phyloP scores from a whole-genome alignment of 2,888 invertebrate species.

The Tricholauxania praeusta region DNA sequence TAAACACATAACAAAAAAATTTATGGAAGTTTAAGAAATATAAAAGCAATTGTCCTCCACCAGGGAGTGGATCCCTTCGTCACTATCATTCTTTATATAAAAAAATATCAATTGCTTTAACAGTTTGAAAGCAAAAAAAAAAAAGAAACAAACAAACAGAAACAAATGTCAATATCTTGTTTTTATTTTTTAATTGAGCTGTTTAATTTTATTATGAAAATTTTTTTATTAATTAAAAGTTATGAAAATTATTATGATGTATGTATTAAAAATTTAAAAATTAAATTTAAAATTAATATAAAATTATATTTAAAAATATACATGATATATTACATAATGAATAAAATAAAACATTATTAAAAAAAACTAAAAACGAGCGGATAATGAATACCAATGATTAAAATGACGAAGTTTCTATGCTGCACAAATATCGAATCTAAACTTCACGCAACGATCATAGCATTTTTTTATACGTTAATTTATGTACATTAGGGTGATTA shows the following conservation, averaged over 20 bases:
- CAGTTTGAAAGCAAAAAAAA: slow-evolving; percentile 8
- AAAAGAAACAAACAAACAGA: not conserved
- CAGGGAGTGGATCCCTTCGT: no score
- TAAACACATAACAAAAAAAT: slow-evolving; percentile 3
- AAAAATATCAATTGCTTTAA: slow-evolving; percentile 20
- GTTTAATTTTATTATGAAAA: slow-evolving; percentile 34
- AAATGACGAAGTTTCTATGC: no score
- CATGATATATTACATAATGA: slow-evolving; percentile 42
- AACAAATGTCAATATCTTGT: slow-evolving; percentile 20
- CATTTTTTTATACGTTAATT: no score
- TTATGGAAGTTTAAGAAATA: not conserved
- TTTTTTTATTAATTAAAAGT: slow-evolving; percentile 40
- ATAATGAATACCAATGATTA: no score
- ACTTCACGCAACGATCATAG: no score
- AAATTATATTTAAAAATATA: slow-evolving; percentile 54
- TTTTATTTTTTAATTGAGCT: slow-evolving; percentile 32
- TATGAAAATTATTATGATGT: slow-evolving; percentile 60
- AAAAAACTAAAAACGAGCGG: not conserved
- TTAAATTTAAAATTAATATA: slow-evolving; percentile 60
- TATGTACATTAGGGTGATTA: no score
- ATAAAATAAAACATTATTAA: slow-evolving; percentile 37
- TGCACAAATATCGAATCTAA: no score
- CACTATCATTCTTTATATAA: slow-evolving; percentile 12
- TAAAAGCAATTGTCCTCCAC: slow-evolving; percentile 9
- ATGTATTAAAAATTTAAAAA: slow-evolving; percentile 59